Evolutionary conservation across 2,113 vertebrate genomes (phyloP), one percentile per base, ranked within the genome.

Genomic region (Dipodomys stephensi): DNA sequence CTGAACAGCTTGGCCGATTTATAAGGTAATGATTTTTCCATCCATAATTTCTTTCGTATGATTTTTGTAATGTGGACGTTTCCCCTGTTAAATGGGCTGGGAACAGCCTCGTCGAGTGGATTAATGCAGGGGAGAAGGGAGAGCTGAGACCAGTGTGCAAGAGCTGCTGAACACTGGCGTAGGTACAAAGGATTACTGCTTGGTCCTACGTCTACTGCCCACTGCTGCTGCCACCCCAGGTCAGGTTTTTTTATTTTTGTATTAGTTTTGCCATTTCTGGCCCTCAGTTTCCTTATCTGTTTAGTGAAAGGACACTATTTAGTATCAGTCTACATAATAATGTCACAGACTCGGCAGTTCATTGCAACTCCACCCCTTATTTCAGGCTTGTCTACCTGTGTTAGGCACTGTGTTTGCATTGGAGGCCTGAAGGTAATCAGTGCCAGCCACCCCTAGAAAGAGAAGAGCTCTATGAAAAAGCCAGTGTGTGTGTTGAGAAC

Each of bases 11-110:
- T 95, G 85, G 97, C 97, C 98, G 97, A 98, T 98, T 98, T 98
- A 98, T 98, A 98, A 98, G 35, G 96, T 98, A 98, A 98, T 98
- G 98, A 98, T 98, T 98, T 98, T 98, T 98, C 98, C 98, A 98
- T 98, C 97, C 97, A 98, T 98, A 98, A 98, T 98, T 98, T 98
- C 97, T 98, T 98, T 98, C 97, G 89, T 98, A 98, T 98, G 97
- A 98, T 98, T 98, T 98, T 98, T 96, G 97, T 97, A 98, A 98
- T 95, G 94, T 7, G 92, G 95, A 96, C 95, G 91, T 97, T 97
- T 98, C 97, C 97, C 72, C 78, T 89, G 85, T 87, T 87, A 77
- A 83, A 86, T 88, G 64, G 87, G 96, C 97, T 90, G 85, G 96
- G 97, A 77, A 92, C 96, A 96, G 96, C 91, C 97, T 96, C 67